Evolutionary conservation across 2,797 vertebrate genomes (phyloP).

Genomic region (Rhynchonycteris naso): DNA sequence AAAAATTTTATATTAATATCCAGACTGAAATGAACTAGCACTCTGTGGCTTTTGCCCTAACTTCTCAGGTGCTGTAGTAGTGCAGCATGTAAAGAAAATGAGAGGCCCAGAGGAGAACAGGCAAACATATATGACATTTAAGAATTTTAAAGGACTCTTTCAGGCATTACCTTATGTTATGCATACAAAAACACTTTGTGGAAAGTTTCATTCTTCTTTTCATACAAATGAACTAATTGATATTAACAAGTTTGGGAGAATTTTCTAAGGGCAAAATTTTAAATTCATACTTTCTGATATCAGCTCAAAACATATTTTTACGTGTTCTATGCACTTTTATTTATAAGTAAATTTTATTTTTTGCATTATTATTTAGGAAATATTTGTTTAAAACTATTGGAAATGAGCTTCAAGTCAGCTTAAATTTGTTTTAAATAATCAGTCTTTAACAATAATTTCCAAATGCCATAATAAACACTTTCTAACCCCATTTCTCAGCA

Average conservation of each 20-base stretch:
- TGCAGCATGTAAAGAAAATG: neutral
- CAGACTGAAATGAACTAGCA: neutral
- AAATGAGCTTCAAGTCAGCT: neutral
- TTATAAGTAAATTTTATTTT: neutral
- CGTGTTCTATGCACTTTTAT: neutral
- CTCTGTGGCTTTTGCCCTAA: neutral
- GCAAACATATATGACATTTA: neutral
- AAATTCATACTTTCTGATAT: neutral
- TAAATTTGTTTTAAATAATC: neutral
- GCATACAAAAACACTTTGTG: neutral
- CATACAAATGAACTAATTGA: neutral
- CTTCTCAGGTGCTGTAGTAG: neutral
- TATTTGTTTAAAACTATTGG: neutral
- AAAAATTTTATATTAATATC: neutral
- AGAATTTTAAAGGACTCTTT: neutral
- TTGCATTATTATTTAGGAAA: neutral
- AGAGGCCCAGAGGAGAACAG: neutral
- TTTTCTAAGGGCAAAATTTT: neutral
- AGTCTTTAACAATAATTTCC: neutral
- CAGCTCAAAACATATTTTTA: neutral
- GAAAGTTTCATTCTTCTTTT: neutral
- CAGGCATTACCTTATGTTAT: neutral
- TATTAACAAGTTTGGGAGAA: neutral
- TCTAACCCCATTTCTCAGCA: neutral
- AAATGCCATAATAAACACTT: neutral